Evolutionary conservation across 2,113 vertebrate genomes (phyloP).

Genomic region (Calidris pugnax): DNA sequence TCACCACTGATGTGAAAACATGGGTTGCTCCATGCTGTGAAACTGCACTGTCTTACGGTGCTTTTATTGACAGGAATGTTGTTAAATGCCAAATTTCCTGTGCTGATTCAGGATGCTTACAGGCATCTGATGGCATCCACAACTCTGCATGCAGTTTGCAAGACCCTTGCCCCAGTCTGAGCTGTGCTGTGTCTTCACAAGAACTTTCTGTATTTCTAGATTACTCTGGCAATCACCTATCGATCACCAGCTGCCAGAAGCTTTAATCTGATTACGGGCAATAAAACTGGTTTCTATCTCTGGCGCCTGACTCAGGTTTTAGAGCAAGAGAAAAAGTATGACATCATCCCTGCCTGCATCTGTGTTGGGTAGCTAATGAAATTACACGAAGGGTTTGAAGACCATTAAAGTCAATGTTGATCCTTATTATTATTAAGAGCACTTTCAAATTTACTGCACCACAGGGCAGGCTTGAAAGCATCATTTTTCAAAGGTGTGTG

Average conservation of each 20-base stretch:
- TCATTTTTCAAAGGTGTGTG: conserved; percentile 80
- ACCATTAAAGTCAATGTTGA: conserved; percentile 85
- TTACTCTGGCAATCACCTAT: conserved; percentile 68
- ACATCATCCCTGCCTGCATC: conserved; percentile 81
- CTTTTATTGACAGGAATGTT: neutral
- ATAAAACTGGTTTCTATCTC: conserved; percentile 80
- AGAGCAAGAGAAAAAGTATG: conserved; percentile 77
- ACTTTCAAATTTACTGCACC: conserved; percentile 83
- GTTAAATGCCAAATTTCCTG: neutral
- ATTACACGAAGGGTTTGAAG: conserved; percentile 80
- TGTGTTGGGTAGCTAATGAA: conserved; percentile 81
- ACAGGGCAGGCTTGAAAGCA: conserved; percentile 75
- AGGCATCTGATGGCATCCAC: neutral
- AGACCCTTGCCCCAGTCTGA: neutral
- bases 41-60: neutral
- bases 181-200: neutral
- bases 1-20: neutral
- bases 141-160: neutral
- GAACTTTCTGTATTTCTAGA: conserved; percentile 54
- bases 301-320: conserved; percentile 81
- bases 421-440: conserved; percentile 84
- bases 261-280: conserved; percentile 79
- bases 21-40: neutral
- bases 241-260: conserved; percentile 70
- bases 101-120: neutral